phyloP scores from a whole-genome alignment of 1,140 invertebrate genomes.

The Caenorhabditis briggsae region DNA sequence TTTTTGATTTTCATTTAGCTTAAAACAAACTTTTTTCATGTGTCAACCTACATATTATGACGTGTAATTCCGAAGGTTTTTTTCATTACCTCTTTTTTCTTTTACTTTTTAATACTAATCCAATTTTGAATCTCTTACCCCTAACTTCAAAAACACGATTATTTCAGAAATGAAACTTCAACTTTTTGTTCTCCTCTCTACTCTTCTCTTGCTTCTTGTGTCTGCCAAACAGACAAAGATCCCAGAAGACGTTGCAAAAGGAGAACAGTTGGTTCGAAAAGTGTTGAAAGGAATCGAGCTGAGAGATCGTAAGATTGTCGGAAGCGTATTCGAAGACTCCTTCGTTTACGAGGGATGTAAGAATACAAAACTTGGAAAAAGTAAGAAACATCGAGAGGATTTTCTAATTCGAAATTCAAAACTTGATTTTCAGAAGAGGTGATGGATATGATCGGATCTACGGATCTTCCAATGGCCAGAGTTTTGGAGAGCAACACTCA shows the following conservation, averaged over 20 bases:
- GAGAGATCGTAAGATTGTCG: background rate
- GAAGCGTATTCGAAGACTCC: background rate
- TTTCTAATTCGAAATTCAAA: background rate
- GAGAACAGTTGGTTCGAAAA: slow-evolving; percentile 11
- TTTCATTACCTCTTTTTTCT: too few species aligned
- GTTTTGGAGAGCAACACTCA: background rate
- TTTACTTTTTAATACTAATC: too few species aligned
- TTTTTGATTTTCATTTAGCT: too few species aligned
- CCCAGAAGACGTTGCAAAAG: slow-evolving; percentile 27
- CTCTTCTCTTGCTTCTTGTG: background rate
- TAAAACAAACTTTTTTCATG: too few species aligned
- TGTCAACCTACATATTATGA: too few species aligned
- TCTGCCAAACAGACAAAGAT: background rate
- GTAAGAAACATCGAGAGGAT: too few species aligned
- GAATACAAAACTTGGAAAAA: background rate
- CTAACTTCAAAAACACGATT: background rate
- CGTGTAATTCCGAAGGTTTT: too few species aligned
- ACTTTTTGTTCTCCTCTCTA: background rate
- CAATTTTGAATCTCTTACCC: too few species aligned
- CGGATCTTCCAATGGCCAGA: background rate
- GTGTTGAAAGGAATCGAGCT: slow-evolving; percentile 35
- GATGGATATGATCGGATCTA: background rate
- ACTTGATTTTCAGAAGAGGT: slow-evolving; percentile 7
- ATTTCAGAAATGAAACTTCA: slow-evolving; percentile 15
- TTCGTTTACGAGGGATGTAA: slow-evolving; percentile 21